Base-by-base conservation (phyloP, 1,140 invertebrate species). In the Wasmannia auropunctata region DNA sequence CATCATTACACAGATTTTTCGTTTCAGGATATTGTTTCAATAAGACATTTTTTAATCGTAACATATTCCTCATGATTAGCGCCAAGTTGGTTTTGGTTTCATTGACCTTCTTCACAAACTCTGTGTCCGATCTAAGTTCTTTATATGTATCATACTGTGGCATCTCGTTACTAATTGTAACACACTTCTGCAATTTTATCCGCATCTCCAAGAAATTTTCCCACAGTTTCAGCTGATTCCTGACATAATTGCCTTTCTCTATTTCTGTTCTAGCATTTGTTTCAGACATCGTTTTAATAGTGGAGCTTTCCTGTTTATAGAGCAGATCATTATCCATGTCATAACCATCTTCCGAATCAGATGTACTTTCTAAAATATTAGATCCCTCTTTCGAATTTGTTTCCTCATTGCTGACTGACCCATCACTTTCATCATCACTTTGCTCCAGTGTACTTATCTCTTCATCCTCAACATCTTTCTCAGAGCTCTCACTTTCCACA, bases 161-260 rank as follows among this genome's bases (percentile, higher is more conserved):
- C 93, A 99, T 95, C 91, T 97, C 96, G 94, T 99, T 99, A 3
- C 97, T 96, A 34, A 96, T 95, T 63, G 96, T 93, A 43, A 98
- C 92, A 91, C 97, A 96, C 93, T 98, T 98, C 93, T 99, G 98
- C 5, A 98, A 93, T 91, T 98, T 97, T 87, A 99, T 99, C 88
- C 98, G 95, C 91, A 97, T 95, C 94, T 99, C 98, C 22, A 99
- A 91, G 2, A 99, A 93, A 83, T 96, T 96, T 93, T 99, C 98
- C 98, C 98, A 99, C 0, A 98, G 91, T 83, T 96, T 95, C 16
- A 98, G 92, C 92, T 98, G 98, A 93, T 97, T 97, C 94, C 96
- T 96, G 1, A 98, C 97, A 92, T 96, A 97, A n/a, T 96, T 94
- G 43, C 97, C 97, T 95, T 98, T 98, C 90, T 97, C 96, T 3